phyloP scores from a whole-genome alignment of 2,113 vertebrate genomes.

The Pedionomus torquatus region DNA sequence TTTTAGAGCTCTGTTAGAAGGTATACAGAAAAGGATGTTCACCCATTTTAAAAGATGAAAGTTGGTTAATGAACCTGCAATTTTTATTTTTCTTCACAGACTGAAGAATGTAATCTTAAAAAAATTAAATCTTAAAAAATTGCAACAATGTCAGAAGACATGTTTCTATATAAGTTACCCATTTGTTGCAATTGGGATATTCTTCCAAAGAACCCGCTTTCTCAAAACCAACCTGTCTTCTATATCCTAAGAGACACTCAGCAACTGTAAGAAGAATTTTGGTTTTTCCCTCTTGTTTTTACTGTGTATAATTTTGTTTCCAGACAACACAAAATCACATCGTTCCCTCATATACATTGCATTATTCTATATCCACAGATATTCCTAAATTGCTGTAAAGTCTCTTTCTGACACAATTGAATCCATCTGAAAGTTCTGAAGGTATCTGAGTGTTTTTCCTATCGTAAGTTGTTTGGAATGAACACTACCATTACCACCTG shows the following conservation, averaged over 20 bases:
- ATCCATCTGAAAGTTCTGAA: background rate
- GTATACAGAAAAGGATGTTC: background rate
- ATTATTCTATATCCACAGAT: background rate
- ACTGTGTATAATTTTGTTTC: background rate
- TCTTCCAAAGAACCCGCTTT: background rate
- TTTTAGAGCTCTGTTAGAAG: background rate
- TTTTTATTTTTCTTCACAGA: background rate
- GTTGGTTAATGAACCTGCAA: background rate
- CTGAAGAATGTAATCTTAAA: background rate
- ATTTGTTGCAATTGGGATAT: background rate
- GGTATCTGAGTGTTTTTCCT: background rate
- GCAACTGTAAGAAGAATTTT: background rate
- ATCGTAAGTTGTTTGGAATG: background rate
- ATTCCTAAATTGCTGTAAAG: background rate
- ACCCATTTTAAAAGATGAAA: background rate
- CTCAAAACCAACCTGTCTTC: background rate
- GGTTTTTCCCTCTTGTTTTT: background rate
- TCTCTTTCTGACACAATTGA: background rate
- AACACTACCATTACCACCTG: background rate
- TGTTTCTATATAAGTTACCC: fast-evolving
- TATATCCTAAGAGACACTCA: background rate
- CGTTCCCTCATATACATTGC: background rate
- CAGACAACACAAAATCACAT: background rate
- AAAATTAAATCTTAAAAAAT: background rate
- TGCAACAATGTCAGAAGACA: fast-evolving